Evolutionary conservation across 2,888 invertebrate species (phyloP).

Genomic region (Hirtodrosophila trivittata): DNA sequence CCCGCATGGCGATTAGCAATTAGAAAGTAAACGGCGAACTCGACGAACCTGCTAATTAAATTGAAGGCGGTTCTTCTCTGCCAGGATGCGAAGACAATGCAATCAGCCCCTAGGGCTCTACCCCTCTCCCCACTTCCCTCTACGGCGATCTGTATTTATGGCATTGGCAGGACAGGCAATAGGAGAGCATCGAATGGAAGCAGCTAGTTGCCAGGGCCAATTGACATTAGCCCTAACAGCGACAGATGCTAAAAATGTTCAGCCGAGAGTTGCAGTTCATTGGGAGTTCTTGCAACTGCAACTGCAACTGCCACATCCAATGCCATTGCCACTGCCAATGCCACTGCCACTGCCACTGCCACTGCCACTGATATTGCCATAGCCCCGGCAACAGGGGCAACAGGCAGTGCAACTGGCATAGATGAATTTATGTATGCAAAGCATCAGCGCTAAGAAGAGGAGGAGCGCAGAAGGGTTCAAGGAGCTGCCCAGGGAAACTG

Average conservation of each 20-base stretch:
- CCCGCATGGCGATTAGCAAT: conserved; percentile 24
- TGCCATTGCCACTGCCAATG: neutral
- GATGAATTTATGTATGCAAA: conserved; percentile 83
- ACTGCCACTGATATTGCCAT: conserved; percentile 9
- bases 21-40: conserved; percentile 53
- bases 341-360: conserved; percentile 3
- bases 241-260: conserved; percentile 67
- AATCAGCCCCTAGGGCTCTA: conserved; percentile 54
- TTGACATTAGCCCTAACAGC: conserved; percentile 78
- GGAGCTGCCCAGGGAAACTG: conserved; percentile 54
- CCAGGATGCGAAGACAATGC: conserved; percentile 48
- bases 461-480: conserved; percentile 5
- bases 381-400: conserved; percentile 16
- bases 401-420: conserved; percentile 18
- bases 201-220: conserved; percentile 51
- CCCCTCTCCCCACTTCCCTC: neutral
- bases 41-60: conserved; percentile 66
- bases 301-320: conserved; percentile 4
- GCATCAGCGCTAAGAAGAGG: conserved; percentile 54
- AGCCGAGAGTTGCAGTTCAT: conserved; percentile 56
- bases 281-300: conserved; percentile 15
- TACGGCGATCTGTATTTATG: conserved; percentile 56
- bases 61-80: conserved; percentile 54
- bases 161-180: conserved; percentile 46
- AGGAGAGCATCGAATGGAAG: neutral